Conservation (phyloP, 2,797 vertebrate genomes). For the Acanthurus leucopareius region DNA sequence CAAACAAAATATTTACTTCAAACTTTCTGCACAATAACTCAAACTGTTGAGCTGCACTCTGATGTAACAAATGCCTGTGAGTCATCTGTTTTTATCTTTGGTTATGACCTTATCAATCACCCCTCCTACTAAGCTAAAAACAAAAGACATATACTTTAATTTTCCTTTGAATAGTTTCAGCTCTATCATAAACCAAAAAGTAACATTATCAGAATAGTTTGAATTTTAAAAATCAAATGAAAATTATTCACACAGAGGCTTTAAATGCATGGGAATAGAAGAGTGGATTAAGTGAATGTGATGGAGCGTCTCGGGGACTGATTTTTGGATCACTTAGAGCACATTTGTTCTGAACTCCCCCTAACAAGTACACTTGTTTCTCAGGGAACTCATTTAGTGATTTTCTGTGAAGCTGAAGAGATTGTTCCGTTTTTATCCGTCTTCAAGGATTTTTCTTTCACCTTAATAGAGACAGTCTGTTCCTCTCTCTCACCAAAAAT, state of each 20-base stretch:
- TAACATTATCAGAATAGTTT: no score
- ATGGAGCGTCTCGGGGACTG: constrained; percentile 10
- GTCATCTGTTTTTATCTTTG: no score
- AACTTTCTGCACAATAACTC: no score
- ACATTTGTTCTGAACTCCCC: constrained; percentile 36
- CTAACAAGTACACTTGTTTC: constrained; percentile 39
- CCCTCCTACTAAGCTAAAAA: no score
- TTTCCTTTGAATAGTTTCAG: no score
- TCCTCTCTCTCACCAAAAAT: constrained; percentile 32
- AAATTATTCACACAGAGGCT: neutral
- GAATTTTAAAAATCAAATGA: neutral
- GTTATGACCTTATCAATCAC: no score
- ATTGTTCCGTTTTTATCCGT: constrained; percentile 11
- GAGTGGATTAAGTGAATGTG: neutral
- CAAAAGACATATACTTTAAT: no score
- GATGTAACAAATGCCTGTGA: no score
- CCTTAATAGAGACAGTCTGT: constrained; percentile 47
- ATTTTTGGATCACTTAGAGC: constrained; percentile 36
- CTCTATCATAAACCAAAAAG: no score
- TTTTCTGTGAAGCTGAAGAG: constrained; percentile 37
- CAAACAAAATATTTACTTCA: no score
- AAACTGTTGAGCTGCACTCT: no score
- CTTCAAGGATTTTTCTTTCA: constrained; percentile 25
- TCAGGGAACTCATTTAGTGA: constrained; percentile 39
- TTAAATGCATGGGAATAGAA: constrained; percentile 12